Conservation (phyloP, 2,113 vertebrate genomes). For the Nothoprocta perdicaria region DNA sequence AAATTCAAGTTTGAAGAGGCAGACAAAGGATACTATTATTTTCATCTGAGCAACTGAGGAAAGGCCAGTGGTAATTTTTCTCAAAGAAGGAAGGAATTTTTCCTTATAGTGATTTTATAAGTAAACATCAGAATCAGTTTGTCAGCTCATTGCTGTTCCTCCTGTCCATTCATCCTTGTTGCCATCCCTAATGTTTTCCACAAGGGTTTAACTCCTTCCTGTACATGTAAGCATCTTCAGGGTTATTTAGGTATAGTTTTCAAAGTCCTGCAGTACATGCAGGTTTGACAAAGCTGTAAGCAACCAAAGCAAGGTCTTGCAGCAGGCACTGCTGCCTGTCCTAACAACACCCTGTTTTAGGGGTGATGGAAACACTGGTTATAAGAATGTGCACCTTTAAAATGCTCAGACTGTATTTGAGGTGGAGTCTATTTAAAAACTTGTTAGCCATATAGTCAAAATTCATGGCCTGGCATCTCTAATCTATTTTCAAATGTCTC, state of each 20-base stretch:
- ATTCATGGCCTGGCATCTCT: neutral
- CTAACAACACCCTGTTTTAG: neutral
- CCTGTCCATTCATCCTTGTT: neutral
- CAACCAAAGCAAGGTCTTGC: neutral
- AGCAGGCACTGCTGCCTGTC: neutral
- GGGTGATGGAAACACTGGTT: neutral
- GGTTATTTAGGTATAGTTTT: neutral
- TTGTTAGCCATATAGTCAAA: neutral
- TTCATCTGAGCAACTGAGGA: neutral
- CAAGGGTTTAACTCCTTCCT: neutral
- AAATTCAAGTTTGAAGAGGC: neutral
- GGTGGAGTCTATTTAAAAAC: neutral
- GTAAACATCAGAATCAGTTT: neutral
- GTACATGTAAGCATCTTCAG: neutral
- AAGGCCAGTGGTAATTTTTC: neutral
- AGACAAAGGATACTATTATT: neutral
- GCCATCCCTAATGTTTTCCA: neutral
- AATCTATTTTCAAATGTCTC: neutral
- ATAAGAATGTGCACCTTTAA: neutral
- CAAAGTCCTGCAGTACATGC: neutral
- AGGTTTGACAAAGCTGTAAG: neutral
- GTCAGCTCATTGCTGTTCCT: neutral
- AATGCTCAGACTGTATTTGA: neutral
- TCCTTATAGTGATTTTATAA: neutral
- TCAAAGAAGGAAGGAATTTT: neutral